Evolutionary conservation across 2,113 vertebrate genomes (phyloP).

Genomic region (Oreochromis aureus): DNA sequence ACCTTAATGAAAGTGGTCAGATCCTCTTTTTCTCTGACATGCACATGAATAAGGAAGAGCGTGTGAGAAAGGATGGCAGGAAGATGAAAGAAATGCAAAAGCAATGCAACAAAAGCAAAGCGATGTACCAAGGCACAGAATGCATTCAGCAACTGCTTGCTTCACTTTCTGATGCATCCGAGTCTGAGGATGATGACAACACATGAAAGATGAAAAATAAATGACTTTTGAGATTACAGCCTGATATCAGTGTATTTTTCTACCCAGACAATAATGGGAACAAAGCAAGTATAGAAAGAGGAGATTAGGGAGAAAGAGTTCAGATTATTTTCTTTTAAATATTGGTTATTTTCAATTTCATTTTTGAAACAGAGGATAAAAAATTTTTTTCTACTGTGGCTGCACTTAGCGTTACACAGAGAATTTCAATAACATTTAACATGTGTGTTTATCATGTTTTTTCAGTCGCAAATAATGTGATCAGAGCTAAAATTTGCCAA

Average conservation of each 20-base stretch:
- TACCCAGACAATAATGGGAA: not conserved
- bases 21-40: not conserved
- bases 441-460: not conserved
- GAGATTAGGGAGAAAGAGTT: not conserved
- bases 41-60: not conserved
- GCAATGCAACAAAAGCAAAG: not conserved
- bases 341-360: not conserved
- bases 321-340: not conserved
- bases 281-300: not conserved
- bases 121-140: not conserved
- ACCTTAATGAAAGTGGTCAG: slow-evolving; percentile 16
- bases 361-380: not conserved
- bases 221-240: not conserved
- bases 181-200: slow-evolving; percentile 18
- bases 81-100: slow-evolving; percentile 21
- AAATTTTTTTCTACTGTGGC: not conserved
- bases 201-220: slow-evolving; percentile 19
- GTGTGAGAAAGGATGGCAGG: not conserved
- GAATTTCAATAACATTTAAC: not conserved
- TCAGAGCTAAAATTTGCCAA: not conserved
- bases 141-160: not conserved
- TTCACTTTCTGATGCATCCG: not conserved
- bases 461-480: fast-evolving
- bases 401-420: not conserved
- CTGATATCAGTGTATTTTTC: not conserved